phyloP scores from a whole-genome alignment of 1,140 invertebrate genomes.

The Helicoverpa armigera region DNA sequence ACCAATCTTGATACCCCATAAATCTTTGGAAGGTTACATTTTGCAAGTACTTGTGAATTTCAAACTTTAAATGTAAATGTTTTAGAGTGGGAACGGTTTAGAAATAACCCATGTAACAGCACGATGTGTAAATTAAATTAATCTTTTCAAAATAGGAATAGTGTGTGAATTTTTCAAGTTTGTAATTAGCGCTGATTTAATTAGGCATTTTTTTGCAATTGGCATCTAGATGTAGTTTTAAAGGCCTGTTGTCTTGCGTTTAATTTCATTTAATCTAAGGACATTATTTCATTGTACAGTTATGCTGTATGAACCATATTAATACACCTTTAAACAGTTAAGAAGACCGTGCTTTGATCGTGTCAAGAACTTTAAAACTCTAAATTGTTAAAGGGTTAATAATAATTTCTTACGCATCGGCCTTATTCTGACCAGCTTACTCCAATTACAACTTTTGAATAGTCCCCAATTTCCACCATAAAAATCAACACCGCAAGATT shows the following conservation, averaged over 20 bases:
- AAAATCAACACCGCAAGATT: not conserved
- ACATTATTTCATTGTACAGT: too few relatives aligned
- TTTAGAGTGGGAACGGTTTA: constrained; percentile 38
- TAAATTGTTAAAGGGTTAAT: too few relatives aligned
- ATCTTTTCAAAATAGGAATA: constrained; percentile 21
- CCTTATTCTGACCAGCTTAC: too few relatives aligned
- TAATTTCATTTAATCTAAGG: too few relatives aligned
- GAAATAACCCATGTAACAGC: constrained; percentile 12
- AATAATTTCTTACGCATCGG: too few relatives aligned
- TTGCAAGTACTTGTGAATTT: constrained; percentile 50
- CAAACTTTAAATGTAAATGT: constrained; percentile 9
- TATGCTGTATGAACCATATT: too few relatives aligned
- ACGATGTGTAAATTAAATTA: constrained; percentile 24
- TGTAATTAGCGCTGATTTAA: constrained; percentile 34
- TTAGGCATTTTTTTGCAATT: not conserved
- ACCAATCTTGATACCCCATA: constrained; percentile 34
- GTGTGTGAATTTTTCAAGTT: constrained; percentile 39
- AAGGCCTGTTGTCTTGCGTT: too few relatives aligned
- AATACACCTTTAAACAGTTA: too few relatives aligned
- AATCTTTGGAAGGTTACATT: constrained; percentile 45
- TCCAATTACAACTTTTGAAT: too few relatives aligned
- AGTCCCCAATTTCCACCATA: not conserved
- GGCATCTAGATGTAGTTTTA: not conserved
- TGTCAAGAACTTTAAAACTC: too few relatives aligned
- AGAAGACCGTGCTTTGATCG: too few relatives aligned